Conservation (phyloP, 1,140 invertebrate genomes). For the Halotydeus destructor region DNA sequence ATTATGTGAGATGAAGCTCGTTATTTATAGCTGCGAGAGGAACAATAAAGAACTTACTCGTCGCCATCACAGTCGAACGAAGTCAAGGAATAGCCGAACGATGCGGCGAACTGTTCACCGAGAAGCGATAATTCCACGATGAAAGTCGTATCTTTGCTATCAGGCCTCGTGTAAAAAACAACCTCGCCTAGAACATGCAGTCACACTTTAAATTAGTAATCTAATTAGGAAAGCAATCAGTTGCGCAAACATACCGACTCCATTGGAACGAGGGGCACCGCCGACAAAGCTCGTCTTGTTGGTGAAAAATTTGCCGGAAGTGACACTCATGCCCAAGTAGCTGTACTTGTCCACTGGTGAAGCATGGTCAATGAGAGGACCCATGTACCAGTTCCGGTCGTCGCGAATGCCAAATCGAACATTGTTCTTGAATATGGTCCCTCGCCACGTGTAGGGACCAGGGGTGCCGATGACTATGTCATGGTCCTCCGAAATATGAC, state of each 20-base stretch:
- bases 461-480: conserved; percentile 61
- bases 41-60: conserved; percentile 32
- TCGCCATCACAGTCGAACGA: conserved; percentile 68
- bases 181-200: too few relatives aligned
- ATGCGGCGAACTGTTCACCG: conserved; percentile 21
- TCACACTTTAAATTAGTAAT: not conserved
- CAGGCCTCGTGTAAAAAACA: conserved; percentile 38
- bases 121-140: conserved; percentile 13
- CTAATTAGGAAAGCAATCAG: not conserved
- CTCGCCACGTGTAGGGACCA: conserved; percentile 65
- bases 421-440: conserved; percentile 56
- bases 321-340: conserved; percentile 58
- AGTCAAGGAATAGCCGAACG: conserved; percentile 67
- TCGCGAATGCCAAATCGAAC: conserved; percentile 34
- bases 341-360: conserved; percentile 68
- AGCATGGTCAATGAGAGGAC: conserved; percentile 35
- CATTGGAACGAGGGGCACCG: conserved; percentile 60
- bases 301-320: conserved; percentile 44
- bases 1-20: not conserved
- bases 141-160: conserved; percentile 25
- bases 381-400: conserved; percentile 54
- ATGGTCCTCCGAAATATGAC: conserved; percentile 36
- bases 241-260: conserved; percentile 38
- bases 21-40: not conserved
- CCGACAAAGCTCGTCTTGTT: conserved; percentile 43